Evolutionary conservation across 2,888 invertebrate species (phyloP).

Genomic region (Parnassius mnemosyne): DNA sequence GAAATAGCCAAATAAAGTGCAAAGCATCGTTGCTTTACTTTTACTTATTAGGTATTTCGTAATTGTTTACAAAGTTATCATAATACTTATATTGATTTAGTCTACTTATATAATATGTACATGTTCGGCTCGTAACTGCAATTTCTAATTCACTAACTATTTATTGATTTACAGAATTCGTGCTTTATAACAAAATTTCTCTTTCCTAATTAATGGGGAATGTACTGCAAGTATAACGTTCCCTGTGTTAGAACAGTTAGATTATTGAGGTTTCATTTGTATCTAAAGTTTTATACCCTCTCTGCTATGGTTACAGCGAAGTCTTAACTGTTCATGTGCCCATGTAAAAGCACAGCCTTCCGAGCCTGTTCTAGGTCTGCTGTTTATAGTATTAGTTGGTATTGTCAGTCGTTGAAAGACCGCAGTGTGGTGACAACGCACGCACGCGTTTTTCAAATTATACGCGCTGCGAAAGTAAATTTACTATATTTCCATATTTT

Average conservation of each 20-base stretch:
- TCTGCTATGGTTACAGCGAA: conserved; percentile 36
- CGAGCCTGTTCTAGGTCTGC: conserved; percentile 27
- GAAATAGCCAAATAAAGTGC: too few relatives aligned
- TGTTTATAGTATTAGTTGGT: conserved; percentile 27
- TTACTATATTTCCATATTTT: neutral
- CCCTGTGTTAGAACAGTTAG: neutral
- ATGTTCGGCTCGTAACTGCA: too few relatives aligned
- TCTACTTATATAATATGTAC: too few relatives aligned
- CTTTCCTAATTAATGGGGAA: neutral
- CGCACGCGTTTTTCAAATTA: conserved; percentile 5
- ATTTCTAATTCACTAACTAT: too few relatives aligned
- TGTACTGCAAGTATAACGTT: neutral
- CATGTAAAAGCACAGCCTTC: conserved; percentile 41
- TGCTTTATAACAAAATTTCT: neutral
- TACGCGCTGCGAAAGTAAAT: conserved; percentile 4
- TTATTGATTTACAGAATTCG: too few relatives aligned
- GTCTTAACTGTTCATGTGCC: conserved; percentile 40
- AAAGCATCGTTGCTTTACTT: too few relatives aligned
- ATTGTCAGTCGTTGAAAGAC: conserved; percentile 38
- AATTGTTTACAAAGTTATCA: too few relatives aligned
- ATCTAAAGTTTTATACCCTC: conserved; percentile 31
- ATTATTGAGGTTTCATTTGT: conserved; percentile 8
- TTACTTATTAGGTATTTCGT: too few relatives aligned
- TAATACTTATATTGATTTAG: too few relatives aligned
- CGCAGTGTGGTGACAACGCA: conserved; percentile 28